Percentiles rank a stretch among this genome's conserved stretches.
phyloP scores from a whole-genome alignment of 2,888 invertebrate species.

The Dicyrtoma fusca region DNA sequence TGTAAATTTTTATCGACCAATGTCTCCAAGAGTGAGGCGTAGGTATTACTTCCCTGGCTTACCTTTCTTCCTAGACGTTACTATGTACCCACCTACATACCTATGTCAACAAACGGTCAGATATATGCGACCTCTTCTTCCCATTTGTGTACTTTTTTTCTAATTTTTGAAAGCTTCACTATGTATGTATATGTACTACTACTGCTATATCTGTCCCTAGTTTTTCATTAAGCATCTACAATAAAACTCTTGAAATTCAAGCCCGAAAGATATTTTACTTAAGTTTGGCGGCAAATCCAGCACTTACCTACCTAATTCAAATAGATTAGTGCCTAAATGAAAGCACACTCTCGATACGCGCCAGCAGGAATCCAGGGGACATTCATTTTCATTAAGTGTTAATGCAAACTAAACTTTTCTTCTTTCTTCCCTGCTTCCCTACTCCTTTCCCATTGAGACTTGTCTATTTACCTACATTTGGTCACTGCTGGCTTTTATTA shows the following conservation, averaged over 20 bases:
- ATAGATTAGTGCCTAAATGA: slow-evolving; percentile 14
- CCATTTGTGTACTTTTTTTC: no score
- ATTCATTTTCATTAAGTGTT: slow-evolving; percentile 2
- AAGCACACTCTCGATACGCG: slow-evolving; percentile 14
- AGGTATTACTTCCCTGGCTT: no score
- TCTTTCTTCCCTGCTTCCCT: not conserved
- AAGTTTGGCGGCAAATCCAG: not conserved
- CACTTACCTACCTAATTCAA: not conserved
- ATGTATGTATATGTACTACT: no score
- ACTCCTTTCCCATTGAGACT: slow-evolving; percentile 3
- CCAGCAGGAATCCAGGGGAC: no score
- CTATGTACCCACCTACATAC: slow-evolving; percentile 10
- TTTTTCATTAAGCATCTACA: no score
- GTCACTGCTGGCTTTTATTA: no score
- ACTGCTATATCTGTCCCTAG: no score
- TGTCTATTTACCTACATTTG: no score
- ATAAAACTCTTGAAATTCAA: not conserved
- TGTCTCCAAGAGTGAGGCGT: slow-evolving; percentile 31
- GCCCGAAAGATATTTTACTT: slow-evolving; percentile 1
- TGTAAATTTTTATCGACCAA: slow-evolving; percentile 38
- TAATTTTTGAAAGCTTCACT: no score
- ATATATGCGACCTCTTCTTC: no score
- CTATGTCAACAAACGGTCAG: not conserved
- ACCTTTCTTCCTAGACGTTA: no score
- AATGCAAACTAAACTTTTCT: not conserved